Base-by-base conservation (phyloP, 2,888 invertebrate genomes). In the Drosophila yooni region DNA sequence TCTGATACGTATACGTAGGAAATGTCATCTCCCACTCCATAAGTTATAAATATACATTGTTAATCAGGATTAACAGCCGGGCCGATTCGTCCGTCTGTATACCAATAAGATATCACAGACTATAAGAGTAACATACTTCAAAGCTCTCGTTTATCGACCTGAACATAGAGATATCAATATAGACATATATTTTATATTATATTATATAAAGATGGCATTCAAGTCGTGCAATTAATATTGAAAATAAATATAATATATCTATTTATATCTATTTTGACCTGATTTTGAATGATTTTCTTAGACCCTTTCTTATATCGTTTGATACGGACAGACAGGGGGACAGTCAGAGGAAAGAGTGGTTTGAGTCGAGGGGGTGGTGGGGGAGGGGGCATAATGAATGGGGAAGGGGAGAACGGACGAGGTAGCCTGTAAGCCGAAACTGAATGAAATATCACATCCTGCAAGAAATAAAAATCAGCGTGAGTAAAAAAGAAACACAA, bases 401-500 rank as follows among this genome's bases (percentile, higher is more conserved):
- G 46, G 15, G 5, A n/a, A 27, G 36, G 25, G 21, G 38, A 7
- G 11, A 31, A n/a, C 29, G 31, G 34, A 36, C n/a, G 38, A 82
- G 83, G 65, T 82, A 73, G 56, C 61, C 67, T 70, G 69, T 77
- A 67, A 78, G 79, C 76, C 60, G 72, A 78, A 46, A 70, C 75
- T 76, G 76, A 86, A 83, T 86, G 85, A 88, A 88, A 88, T 83
- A 88, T 83, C 81, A 88, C 81, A 86, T 87, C 87, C 88, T 82
- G 88, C 73, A 66, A 82, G 83, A 83, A 83, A 88, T 88, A 88
- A 88, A 88, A 87, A 88, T 88, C 88, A 88, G 79, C 86, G 83
- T 75, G 79, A 76, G 78, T 74, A 82, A 83, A 88, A 82, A 81
- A 46, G 27, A 46, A 72, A 82, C 79, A 83, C 80, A 84, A 82